phyloP scores from a whole-genome alignment of 2,113 vertebrate species.

The Bostrychus sinensis region DNA sequence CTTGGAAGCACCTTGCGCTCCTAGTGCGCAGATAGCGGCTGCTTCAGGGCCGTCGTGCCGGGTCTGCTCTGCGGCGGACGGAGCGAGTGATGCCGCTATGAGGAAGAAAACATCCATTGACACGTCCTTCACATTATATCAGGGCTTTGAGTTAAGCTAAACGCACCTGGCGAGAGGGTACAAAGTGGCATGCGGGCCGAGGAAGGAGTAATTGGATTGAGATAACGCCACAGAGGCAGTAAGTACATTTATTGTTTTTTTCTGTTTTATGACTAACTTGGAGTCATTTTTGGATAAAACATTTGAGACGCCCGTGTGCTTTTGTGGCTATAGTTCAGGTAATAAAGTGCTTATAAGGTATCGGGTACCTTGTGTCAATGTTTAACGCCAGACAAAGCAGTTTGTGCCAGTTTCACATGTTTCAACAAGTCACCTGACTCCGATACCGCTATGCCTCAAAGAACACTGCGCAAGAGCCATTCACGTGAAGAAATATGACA shows the following conservation, averaged over 20 bases:
- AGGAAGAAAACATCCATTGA: not conserved
- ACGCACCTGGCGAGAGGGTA: constrained; percentile 48
- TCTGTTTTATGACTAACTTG: not conserved
- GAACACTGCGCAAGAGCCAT: constrained; percentile 24
- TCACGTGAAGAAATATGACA: constrained; percentile 6
- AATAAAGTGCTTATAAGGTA: constrained; percentile 4
- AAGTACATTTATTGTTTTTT: constrained; percentile 37
- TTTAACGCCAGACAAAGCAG: constrained; percentile 27
- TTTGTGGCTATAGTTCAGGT: not conserved
- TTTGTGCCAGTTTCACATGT: constrained; percentile 30
- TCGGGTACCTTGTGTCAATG: constrained; percentile 21
- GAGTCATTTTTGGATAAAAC: not conserved
- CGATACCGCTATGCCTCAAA: not conserved
- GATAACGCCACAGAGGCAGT: constrained; percentile 60
- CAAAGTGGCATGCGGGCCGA: constrained; percentile 57
- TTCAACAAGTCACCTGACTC: constrained; percentile 60
- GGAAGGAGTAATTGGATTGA: constrained; percentile 58
- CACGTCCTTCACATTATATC: constrained; percentile 15
- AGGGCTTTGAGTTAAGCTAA: constrained; percentile 43
- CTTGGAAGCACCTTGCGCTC: constrained; percentile 27
- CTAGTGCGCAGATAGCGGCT: constrained; percentile 3
- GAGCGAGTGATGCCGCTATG: constrained; percentile 40
- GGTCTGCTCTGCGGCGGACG: constrained; percentile 23
- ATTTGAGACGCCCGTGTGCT: not conserved
- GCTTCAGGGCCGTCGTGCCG: not conserved